A percentile compares a stretch with the other conserved stretches of the same genome.
phyloP scores from a whole-genome alignment of 2,888 invertebrate genomes.

The Cheilosia urbana region DNA sequence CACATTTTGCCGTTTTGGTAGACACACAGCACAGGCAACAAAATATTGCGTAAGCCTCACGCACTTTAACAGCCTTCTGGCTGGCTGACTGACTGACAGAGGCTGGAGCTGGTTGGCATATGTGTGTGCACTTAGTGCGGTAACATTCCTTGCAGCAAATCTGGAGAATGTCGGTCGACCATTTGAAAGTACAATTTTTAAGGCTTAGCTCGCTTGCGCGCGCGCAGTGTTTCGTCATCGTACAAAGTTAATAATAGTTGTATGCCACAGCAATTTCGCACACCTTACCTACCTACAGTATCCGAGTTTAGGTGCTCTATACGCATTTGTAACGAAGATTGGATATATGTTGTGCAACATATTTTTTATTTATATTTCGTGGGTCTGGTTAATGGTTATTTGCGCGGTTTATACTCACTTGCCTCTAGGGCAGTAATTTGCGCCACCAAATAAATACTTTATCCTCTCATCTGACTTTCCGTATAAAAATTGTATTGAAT shows the following conservation, averaged over 20 bases:
- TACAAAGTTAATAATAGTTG: conserved; percentile 71
- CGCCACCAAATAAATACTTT: conserved; percentile 33
- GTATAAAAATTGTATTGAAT: conserved; percentile 6
- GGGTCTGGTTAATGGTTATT: conserved; percentile 50
- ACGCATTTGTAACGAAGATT: conserved; percentile 58
- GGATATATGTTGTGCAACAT: conserved; percentile 38
- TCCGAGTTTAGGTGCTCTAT: conserved; percentile 43
- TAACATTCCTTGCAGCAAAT: conserved; percentile 74
- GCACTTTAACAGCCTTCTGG: conserved; percentile 65
- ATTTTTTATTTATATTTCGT: conserved; percentile 28
- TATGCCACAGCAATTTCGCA: conserved; percentile 68
- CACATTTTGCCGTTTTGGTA: conserved; percentile 19
- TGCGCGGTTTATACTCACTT: conserved; percentile 32
- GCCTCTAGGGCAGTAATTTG: conserved; percentile 65
- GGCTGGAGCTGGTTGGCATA: conserved; percentile 54
- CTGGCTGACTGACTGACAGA: conserved; percentile 38
- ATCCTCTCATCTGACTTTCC: conserved; percentile 1
- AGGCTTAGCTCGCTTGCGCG: conserved; percentile 55
- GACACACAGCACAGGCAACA: neutral
- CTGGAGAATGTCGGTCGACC: conserved; percentile 73
- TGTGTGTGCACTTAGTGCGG: conserved; percentile 75
- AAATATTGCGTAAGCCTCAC: conserved; percentile 64
- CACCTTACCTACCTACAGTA: conserved; percentile 52
- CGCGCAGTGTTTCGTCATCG: conserved; percentile 68
- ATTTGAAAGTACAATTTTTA: conserved; percentile 75